phyloP scores from a whole-genome alignment of 2,888 invertebrate species.

The Asteroscopus sphinx region DNA sequence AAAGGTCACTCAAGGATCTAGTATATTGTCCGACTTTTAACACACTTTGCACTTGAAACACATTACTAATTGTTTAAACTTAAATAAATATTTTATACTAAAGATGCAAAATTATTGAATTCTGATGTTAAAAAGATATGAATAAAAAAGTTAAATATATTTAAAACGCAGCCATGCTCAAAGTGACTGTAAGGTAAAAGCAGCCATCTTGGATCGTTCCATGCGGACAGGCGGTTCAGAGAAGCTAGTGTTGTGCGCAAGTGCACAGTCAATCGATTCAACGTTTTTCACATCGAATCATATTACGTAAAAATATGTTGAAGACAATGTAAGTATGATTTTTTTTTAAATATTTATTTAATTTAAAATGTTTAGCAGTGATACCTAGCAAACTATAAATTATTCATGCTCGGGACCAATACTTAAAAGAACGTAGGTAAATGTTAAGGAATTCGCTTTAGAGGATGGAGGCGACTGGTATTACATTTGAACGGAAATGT shows the following conservation, averaged over 20 bases:
- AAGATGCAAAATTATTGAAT: constrained; percentile 72
- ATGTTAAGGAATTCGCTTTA: no score
- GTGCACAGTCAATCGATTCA: constrained; percentile 76
- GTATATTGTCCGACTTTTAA: constrained; percentile 76
- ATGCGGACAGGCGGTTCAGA: constrained; percentile 76
- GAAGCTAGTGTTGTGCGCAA: constrained; percentile 84
- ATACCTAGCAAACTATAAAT: no score
- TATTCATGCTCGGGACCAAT: no score
- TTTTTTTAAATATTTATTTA: no score
- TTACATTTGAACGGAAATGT: no score
- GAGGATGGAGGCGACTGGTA: no score
- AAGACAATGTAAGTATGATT: background rate
- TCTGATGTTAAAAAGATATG: constrained; percentile 70
- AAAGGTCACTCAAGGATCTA: constrained; percentile 89
- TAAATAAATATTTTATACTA: constrained; percentile 75
- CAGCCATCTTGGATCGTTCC: constrained; percentile 86
- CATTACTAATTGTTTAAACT: constrained; percentile 76
- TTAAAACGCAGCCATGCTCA: constrained; percentile 81
- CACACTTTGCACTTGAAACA: constrained; percentile 79
- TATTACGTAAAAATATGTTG: constrained; percentile 12
- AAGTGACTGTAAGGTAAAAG: constrained; percentile 83
- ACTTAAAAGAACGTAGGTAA: no score
- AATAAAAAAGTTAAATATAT: constrained; percentile 74
- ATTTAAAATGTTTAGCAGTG: no score
- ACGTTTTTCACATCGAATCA: constrained; percentile 4